phyloP scores from a whole-genome alignment of 2,113 vertebrate species.

The Xiphorhynchus elegans region DNA sequence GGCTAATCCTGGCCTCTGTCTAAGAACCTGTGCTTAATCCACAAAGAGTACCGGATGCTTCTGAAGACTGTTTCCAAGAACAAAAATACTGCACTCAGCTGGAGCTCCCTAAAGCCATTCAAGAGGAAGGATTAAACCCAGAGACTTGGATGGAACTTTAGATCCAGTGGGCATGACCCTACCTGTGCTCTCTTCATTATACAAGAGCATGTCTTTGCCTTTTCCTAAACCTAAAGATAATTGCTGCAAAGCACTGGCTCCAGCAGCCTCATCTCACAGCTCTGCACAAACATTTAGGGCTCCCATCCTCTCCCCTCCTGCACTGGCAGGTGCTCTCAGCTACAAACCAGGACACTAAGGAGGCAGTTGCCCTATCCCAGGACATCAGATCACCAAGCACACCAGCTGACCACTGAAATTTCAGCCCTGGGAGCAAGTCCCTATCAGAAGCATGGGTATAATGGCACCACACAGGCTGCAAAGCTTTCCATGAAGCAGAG shows the following conservation, averaged over 20 bases:
- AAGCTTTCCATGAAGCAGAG: background rate
- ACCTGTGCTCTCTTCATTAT: constrained; percentile 17
- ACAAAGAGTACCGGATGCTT: constrained; percentile 9
- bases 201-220: background rate
- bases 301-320: background rate
- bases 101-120: constrained; percentile 54
- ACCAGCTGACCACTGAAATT: background rate
- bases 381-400: background rate
- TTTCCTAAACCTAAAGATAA: background rate
- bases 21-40: constrained; percentile 55
- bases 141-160: background rate
- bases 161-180: constrained; percentile 30
- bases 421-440: background rate
- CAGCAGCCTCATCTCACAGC: background rate
- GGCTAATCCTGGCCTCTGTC: constrained; percentile 13
- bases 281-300: background rate
- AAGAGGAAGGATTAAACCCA: constrained; percentile 38
- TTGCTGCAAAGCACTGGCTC: background rate
- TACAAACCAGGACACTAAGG: background rate
- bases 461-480: background rate
- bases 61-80: constrained; percentile 26
- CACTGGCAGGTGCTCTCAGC: background rate
- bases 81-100: constrained; percentile 17
- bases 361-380: background rate
- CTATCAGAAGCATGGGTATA: background rate